A percentile compares a stretch with the other conserved stretches of the same genome.
phyloP scores from a whole-genome alignment of 2,888 invertebrate genomes.

The Fissipunctia ypsillon region DNA sequence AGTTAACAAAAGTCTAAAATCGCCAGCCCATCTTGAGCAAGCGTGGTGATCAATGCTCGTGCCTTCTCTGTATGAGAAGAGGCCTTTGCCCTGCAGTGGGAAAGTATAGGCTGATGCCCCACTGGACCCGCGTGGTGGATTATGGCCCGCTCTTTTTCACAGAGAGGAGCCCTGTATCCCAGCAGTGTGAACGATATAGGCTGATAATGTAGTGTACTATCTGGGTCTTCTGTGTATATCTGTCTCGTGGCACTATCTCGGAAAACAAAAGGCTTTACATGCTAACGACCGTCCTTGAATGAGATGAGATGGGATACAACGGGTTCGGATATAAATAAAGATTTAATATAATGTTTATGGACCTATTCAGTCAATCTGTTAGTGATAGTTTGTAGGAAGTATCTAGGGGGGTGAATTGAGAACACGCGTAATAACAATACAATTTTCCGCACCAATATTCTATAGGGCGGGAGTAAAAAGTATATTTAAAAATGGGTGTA shows the following conservation, averaged over 20 bases:
- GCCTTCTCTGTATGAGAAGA: no score
- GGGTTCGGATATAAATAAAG: slow-evolving; percentile 1
- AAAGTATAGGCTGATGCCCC: no score
- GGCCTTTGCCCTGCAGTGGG: no score
- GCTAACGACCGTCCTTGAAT: slow-evolving; percentile 43
- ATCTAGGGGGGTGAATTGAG: not conserved
- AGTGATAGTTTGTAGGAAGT: no score
- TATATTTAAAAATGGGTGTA: no score
- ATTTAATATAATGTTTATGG: slow-evolving; percentile 23
- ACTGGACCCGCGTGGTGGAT: no score
- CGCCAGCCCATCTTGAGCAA: not conserved
- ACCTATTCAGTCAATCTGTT: not conserved
- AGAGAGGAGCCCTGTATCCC: not conserved
- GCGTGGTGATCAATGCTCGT: not conserved
- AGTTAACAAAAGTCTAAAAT: not conserved
- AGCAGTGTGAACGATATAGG: not conserved
- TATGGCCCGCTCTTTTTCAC: no score
- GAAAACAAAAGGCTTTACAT: slow-evolving; percentile 13
- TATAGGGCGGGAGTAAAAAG: no score
- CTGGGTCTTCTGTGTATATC: not conserved
- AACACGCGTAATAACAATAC: not conserved
- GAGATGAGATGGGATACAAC: slow-evolving; percentile 6
- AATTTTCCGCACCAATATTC: no score
- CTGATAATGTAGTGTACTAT: not conserved
- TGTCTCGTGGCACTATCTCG: not conserved